Evolutionary conservation across 2,113 vertebrate genomes (phyloP), one percentile per base, ranked within the genome.

Genomic region (Alligator mississippiensis): DNA sequence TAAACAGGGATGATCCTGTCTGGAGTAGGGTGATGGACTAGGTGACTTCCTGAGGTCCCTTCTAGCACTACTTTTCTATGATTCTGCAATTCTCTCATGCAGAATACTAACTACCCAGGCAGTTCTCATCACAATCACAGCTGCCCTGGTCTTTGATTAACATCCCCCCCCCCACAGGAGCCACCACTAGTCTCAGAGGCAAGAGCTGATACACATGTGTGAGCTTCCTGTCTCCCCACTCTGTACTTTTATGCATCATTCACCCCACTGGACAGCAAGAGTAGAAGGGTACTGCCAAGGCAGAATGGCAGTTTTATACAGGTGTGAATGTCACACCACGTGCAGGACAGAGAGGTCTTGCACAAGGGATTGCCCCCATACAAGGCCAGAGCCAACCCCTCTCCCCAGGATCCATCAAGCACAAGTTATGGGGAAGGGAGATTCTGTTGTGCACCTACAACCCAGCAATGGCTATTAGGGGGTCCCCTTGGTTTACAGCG

Each of bases 251-350:
- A 24, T 60, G 66, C 82, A 10, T 21, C 57, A 25, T 19, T 30
- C 61, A 2, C 2, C 4, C n/a, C 14, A 2, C 7, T 2, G 74
- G 55, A 10, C 28, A 15, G 28, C 9, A 17, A 28, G 30, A 16
- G 13, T 1, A 76, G 60, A 76, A 21, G n/a, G 58, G 76, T 22
- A 64, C 1, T 72, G 1, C 12, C 30, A 58, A 55, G 19, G 28
- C 18, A 64, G 68, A 63, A 47, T 0, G 1, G 82, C 74, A 57
- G 30, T 24, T 57, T 6, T 11, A 1, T 30, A 0, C 1, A 4
- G 68, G 34, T 38, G 34, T 21, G 30, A 38, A 72, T 72, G 68
- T 21, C 68, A n/a, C n/a, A 54, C 4, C 54, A 74, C 76, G 24
- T 72, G 57, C 72, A 77, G 62, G 1, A 11, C 82, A 77, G 25